phyloP scores from a whole-genome alignment of 2,888 invertebrate genomes.

The Ornithoptera alexandrae region DNA sequence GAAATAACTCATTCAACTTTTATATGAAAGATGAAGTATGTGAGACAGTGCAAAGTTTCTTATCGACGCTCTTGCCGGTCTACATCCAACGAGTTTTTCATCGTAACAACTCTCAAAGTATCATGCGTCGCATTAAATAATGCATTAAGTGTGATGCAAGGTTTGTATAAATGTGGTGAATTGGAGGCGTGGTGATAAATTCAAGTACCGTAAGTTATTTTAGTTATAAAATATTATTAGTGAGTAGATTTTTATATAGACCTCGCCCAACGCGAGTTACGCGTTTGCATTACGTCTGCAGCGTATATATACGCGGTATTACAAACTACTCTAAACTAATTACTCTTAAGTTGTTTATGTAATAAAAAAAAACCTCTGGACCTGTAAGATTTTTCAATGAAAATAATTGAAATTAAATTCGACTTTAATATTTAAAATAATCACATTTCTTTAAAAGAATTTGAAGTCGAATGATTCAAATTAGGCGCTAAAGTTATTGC shows the following conservation, averaged over 20 bases:
- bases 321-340: background rate
- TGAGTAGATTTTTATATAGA: slow-evolving; percentile 15
- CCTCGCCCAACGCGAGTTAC: slow-evolving; percentile 19
- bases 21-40: slow-evolving; percentile 29
- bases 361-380: too few species aligned
- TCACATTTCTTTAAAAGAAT: too few species aligned
- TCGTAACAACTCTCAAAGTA: slow-evolving; percentile 5
- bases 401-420: too few species aligned
- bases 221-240: slow-evolving; percentile 12
- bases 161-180: slow-evolving; percentile 1
- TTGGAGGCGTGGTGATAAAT: slow-evolving; percentile 9
- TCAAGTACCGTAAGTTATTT: slow-evolving; percentile 12
- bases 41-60: slow-evolving; percentile 7
- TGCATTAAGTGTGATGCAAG: slow-evolving; percentile 13
- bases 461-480: too few species aligned
- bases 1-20: slow-evolving; percentile 31
- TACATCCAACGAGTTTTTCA: slow-evolving; percentile 27
- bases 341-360: too few species aligned
- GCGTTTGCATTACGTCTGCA: too few species aligned
- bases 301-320: background rate
- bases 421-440: too few species aligned
- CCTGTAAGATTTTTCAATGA: too few species aligned
- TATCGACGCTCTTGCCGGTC: slow-evolving; percentile 7
- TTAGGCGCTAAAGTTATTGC: too few species aligned
- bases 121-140: slow-evolving; percentile 15